These are phyloP conservation scores for Homarus gammarus DNA, from an alignment of 2,888 invertebrate species.

Conservation along the genomic window DNA sequence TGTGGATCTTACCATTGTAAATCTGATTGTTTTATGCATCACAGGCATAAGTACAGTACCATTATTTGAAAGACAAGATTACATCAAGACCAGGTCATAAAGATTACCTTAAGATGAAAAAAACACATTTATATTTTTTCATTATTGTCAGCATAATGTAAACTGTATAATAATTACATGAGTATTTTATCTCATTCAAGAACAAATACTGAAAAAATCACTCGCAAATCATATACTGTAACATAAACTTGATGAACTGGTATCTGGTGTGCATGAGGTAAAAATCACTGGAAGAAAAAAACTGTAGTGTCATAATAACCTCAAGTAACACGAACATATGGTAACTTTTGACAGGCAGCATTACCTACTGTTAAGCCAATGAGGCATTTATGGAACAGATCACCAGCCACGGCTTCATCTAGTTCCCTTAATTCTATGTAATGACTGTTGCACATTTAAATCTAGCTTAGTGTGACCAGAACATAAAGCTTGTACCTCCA, in stretches of 20 bases:
- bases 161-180: not conserved
- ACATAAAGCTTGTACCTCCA: constrained; percentile 40
- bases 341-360: not conserved
- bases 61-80: constrained; percentile 56
- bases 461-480: constrained; percentile 50
- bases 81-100: constrained; percentile 23
- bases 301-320: not conserved
- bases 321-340: not conserved
- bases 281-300: not conserved
- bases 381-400: not conserved
- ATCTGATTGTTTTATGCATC: constrained; percentile 48
- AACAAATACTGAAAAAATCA: not conserved
- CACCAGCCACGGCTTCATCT: constrained; percentile 15
- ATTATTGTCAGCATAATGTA: not conserved
- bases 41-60: constrained; percentile 64
- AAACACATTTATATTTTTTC: not conserved
- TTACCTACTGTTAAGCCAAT: not conserved
- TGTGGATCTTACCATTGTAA: constrained; percentile 6
- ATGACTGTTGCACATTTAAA: constrained; percentile 31
- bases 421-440: constrained; percentile 42
- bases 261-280: constrained; percentile 12
- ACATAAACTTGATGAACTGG: not conserved
- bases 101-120: constrained; percentile 5
- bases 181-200: not conserved
- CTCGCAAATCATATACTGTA: not conserved